Conservation (phyloP, 53 echinoderm and acorn worm species). For the Astropecten irregularis region DNA sequence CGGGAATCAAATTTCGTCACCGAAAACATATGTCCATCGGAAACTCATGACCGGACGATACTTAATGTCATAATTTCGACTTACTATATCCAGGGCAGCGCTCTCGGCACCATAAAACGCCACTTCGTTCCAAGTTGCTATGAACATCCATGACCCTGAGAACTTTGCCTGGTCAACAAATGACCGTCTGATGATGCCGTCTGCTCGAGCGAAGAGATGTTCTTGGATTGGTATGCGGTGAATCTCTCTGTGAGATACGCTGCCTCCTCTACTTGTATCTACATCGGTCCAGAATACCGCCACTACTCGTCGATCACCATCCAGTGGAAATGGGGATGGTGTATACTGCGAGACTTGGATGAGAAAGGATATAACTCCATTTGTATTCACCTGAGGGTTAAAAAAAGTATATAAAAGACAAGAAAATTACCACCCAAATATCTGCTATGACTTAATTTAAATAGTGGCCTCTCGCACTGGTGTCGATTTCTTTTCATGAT, state of each 20-base stretch:
- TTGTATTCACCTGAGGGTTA: background rate
- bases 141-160: conserved; percentile 15
- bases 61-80: too few relatives aligned
- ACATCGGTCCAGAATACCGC: conserved; percentile 35
- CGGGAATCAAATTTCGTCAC: too few relatives aligned
- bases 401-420: too few relatives aligned
- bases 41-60: too few relatives aligned
- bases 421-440: too few relatives aligned
- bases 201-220: background rate
- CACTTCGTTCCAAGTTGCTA: conserved; percentile 34
- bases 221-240: background rate
- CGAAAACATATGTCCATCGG: too few relatives aligned
- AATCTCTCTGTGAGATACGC: background rate
- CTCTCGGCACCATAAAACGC: background rate
- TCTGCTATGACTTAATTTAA: too few relatives aligned
- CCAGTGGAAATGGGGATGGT: conserved; percentile 17
- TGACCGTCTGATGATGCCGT: background rate
- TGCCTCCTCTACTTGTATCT: background rate
- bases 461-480: too few relatives aligned
- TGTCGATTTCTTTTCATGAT: too few relatives aligned
- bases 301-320: conserved; percentile 7
- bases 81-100: background rate
- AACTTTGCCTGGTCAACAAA: background rate
- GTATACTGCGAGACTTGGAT: background rate
- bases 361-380: conserved; percentile 10